Evolutionary conservation across 2,888 invertebrate species (phyloP).

Genomic region (Caenorhabditis zanzibari): DNA sequence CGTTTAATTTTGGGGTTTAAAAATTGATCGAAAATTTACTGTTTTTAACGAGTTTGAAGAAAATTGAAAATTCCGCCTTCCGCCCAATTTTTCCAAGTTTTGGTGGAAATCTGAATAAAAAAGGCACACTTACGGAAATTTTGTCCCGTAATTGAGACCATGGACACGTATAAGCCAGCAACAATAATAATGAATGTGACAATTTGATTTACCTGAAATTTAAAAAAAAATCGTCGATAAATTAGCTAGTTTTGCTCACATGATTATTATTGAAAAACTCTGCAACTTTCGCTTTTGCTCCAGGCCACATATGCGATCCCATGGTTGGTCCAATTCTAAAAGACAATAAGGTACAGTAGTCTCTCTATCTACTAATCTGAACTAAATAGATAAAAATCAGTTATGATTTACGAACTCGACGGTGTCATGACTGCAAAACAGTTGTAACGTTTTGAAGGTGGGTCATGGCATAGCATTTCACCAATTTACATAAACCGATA

Average conservation of each 20-base stretch:
- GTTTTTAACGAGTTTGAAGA: too few species aligned
- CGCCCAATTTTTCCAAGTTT: too few species aligned
- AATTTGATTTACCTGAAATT: constrained; percentile 65
- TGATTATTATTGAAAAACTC: constrained; percentile 67
- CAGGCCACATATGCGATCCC: constrained; percentile 41
- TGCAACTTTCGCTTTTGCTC: constrained; percentile 21
- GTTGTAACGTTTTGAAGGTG: constrained; percentile 15
- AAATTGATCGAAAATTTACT: too few species aligned
- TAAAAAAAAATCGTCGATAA: background rate
- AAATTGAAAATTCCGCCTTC: too few species aligned
- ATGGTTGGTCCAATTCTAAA: constrained; percentile 32
- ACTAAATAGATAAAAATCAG: constrained; percentile 39
- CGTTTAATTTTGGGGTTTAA: too few species aligned
- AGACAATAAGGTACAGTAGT: constrained; percentile 2
- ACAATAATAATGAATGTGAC: constrained; percentile 64
- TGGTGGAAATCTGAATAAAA: too few species aligned
- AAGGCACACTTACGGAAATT: constrained; percentile 11
- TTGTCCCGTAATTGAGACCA: constrained; percentile 60
- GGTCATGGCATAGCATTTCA: constrained; percentile 37
- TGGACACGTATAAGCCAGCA: constrained; percentile 56
- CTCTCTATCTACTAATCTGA: constrained; percentile 10
- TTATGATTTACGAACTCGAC: constrained; percentile 44
- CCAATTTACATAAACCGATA: constrained; percentile 31
- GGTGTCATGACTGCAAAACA: background rate
- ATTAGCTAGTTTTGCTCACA: constrained; percentile 27